phyloP scores from a whole-genome alignment of 2,888 invertebrate genomes.

The Sepioteuthis lessoniana region DNA sequence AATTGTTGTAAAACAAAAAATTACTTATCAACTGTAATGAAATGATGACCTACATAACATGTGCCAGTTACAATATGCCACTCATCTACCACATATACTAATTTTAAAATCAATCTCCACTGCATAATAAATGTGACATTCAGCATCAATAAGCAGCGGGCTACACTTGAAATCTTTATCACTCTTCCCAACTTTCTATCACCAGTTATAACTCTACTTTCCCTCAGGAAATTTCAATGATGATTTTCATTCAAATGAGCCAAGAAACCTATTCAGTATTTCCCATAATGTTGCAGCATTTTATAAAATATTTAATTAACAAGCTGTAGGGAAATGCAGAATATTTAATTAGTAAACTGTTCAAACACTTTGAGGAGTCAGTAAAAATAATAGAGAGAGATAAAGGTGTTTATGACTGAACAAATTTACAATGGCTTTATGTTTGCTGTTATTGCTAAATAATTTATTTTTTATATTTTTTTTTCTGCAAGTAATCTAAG shows the following conservation, averaged over 20 bases:
- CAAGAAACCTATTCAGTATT: background rate
- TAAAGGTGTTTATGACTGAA: no score
- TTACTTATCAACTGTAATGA: background rate
- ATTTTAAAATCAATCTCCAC: slow-evolving; percentile 33
- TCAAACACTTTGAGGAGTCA: no score
- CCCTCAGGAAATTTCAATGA: background rate
- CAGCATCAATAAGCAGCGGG: background rate
- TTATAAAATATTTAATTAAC: slow-evolving; percentile 1
- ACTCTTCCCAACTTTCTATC: background rate
- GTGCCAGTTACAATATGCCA: background rate
- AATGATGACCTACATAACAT: background rate
- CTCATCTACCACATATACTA: background rate
- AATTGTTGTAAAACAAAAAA: background rate
- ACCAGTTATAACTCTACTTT: background rate
- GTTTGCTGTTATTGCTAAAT: no score
- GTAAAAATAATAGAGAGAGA: background rate
- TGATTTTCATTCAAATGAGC: background rate
- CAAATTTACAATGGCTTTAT: no score
- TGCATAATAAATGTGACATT: background rate
- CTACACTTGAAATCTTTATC: background rate
- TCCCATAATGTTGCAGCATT: slow-evolving; percentile 1
- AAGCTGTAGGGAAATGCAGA: background rate
- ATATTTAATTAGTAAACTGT: background rate
- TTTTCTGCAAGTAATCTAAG: no score
- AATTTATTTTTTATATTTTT: no score